Base-by-base conservation (phyloP, 2,888 invertebrate species). In the Horisme vitalbata region DNA sequence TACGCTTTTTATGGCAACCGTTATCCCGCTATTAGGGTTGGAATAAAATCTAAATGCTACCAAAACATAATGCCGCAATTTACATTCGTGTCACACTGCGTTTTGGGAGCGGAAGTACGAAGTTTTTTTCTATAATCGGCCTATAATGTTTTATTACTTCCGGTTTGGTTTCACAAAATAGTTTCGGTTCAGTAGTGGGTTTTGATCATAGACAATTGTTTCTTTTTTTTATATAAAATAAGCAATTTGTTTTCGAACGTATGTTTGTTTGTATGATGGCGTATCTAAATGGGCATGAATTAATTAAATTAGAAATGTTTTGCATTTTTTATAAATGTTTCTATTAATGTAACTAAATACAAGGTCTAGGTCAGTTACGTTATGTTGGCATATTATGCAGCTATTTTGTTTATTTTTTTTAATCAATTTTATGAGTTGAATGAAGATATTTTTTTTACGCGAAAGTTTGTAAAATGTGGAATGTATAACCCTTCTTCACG, bases 71-170 rank as follows among this genome's bases (percentile, higher is more conserved):
- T 85, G 65, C 83, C 57, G 48, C 57, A 57, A 83, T 85, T 82
- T 69, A 68, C 65, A 85, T 84, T 83, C 85, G 56, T 67, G 80
- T 81, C 85, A 83, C 79, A 78, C 59, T 70, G 65, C 74, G 23
- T 37, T 75, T 71, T 66, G 66, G 64, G 60, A 70, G 68, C 82
- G 83, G 83, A 85, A 81, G 76, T 72, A 52, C 45, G 55, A 60
- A 77, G 74, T 77, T 78, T 75, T 63, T 54, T 64, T 65, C 15
- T 49, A 64, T 75, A 78, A 76, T 75, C 70, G 63, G 62, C 51
- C 63, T 60, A 63, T 79, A 75, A 74, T 81, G 63, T 64, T 78
- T 78, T 77, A 76, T 65, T 60, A 70, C 78, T 69, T 85, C 83
- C 85, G 83, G 74, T 66, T 65, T 45, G 47, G 55, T 61, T 65